Conservation (phyloP, 2,888 invertebrate genomes). For the Eupithecia vulgata region DNA sequence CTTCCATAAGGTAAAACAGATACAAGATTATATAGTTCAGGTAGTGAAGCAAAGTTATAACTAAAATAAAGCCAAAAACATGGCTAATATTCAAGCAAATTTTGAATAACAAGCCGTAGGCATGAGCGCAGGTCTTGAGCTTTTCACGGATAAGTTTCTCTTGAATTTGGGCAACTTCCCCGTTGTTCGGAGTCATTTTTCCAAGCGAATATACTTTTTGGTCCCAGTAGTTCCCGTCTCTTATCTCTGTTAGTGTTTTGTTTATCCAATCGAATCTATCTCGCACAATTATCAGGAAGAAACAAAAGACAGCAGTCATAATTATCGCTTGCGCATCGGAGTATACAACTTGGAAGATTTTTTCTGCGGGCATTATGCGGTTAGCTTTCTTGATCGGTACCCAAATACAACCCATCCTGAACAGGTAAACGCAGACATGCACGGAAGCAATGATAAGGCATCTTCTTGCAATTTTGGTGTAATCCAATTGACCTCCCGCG, state of each 20-base stretch:
- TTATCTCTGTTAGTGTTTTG: slow-evolving; percentile 56
- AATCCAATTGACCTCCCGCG: slow-evolving; percentile 56
- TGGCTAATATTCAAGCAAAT: slow-evolving; percentile 50
- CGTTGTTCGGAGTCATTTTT: slow-evolving; percentile 44
- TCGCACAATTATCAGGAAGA: slow-evolving; percentile 52
- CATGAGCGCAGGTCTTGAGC: slow-evolving; percentile 51
- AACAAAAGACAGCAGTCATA: slow-evolving; percentile 57
- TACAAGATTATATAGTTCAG: slow-evolving; percentile 59
- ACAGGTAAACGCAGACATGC: slow-evolving; percentile 49
- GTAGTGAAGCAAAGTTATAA: slow-evolving; percentile 54
- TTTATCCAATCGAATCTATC: slow-evolving; percentile 61
- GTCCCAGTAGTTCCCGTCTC: slow-evolving; percentile 52
- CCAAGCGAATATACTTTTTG: slow-evolving; percentile 54
- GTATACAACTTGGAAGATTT: slow-evolving; percentile 60
- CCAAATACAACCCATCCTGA: slow-evolving; percentile 58
- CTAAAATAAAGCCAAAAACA: slow-evolving; percentile 57
- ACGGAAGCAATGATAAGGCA: slow-evolving; percentile 46
- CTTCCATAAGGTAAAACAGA: slow-evolving; percentile 74
- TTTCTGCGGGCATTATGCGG: slow-evolving; percentile 53
- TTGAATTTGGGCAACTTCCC: slow-evolving; percentile 52
- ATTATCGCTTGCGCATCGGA: slow-evolving; percentile 57
- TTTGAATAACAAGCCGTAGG: slow-evolving; percentile 60
- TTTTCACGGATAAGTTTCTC: slow-evolving; percentile 55
- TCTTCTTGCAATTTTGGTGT: slow-evolving; percentile 49
- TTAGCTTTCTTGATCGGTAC: slow-evolving; percentile 52